Percentiles rank a stretch among this genome's conserved stretches.
Conservation (phyloP, 2,113 vertebrate genomes). For the Ellobius talpinus region DNA sequence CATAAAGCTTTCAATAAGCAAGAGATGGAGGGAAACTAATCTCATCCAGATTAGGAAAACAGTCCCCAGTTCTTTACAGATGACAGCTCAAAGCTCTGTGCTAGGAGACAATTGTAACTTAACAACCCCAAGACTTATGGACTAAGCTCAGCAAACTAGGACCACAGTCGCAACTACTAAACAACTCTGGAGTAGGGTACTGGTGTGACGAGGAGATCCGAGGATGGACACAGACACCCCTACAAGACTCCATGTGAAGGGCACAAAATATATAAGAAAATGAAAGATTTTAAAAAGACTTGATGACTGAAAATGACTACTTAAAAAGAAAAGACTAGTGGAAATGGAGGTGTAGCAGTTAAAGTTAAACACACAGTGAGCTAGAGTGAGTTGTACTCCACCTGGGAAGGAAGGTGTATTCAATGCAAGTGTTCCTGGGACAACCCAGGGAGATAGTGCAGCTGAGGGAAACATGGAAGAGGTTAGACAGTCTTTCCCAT, state of each 20-base stretch:
- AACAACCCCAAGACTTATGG: not conserved
- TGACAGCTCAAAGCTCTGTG: not conserved
- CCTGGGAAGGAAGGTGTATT: not conserved
- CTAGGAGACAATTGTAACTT: not conserved
- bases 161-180: not conserved
- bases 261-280: not conserved
- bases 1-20: not conserved
- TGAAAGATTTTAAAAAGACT: not conserved
- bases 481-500: not conserved
- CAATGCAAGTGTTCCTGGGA: not conserved
- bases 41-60: not conserved
- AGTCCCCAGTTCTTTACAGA: not conserved
- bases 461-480: not conserved
- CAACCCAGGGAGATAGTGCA: not conserved
- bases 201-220: not conserved
- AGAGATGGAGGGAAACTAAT: not conserved
- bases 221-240: not conserved
- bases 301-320: not conserved
- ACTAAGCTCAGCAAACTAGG: slow-evolving; percentile 18
- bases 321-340: not conserved
- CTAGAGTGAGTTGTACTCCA: not conserved
- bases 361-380: not conserved
- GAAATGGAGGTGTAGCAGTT: not conserved
- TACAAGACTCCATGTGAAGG: not conserved
- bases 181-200: not conserved